Evolutionary conservation across 2,888 invertebrate genomes (phyloP), one percentile per base, ranked within the genome.

Genomic region (Cristatella mucedo): DNA sequence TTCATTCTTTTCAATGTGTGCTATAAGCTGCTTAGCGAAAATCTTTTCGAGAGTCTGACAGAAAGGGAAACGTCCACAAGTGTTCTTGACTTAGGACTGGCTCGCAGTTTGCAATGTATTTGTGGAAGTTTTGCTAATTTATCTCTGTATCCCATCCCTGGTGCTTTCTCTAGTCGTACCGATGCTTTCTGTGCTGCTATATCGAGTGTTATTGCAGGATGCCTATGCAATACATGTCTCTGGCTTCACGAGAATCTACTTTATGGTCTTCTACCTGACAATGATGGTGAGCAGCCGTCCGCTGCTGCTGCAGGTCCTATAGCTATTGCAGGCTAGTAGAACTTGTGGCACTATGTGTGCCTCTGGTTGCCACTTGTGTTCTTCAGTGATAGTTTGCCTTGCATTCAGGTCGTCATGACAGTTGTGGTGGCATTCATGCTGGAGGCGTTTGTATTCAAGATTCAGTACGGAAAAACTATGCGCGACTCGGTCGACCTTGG

Each of bases 401-500:
- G 19, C 19, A 42, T 48, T 4, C 49, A 66, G 66, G 63, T 71
- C 22, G 82, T 86, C n/a, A 68, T 86, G 53, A 84, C 82, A 1
- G 83, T 85, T 44, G 82, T 85, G 38, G 82, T 85, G 18, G 84
- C 85, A 13, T 82, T 82, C 53, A 82, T 86, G 46, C 68, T 85
- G 47, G 85, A 85, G 63, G 81, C 83, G 3, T 85, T 85, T 67
- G 69, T 84, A 38, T 85, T 85, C 66, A 70, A 83, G 48, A 85
- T 85, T 59, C 81, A 83, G 63, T 85, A 84, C 66, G 80, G 83
- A 60, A 69, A 78, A 40, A 77, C 78, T 55, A 82, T 83, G 43
- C 76, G 76, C 1, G 79, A n/a, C n/a, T n/a, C n/a, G n/a, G n/a
- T n/a, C n/a, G n/a, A n/a, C n/a, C n/a, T n/a, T n/a, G n/a, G n/a